A percentile compares a stretch with the other conserved stretches of the same genome.
Evolutionary conservation across 1,140 invertebrate species (phyloP).

Genomic region (Drosophila pseudoobscura): DNA sequence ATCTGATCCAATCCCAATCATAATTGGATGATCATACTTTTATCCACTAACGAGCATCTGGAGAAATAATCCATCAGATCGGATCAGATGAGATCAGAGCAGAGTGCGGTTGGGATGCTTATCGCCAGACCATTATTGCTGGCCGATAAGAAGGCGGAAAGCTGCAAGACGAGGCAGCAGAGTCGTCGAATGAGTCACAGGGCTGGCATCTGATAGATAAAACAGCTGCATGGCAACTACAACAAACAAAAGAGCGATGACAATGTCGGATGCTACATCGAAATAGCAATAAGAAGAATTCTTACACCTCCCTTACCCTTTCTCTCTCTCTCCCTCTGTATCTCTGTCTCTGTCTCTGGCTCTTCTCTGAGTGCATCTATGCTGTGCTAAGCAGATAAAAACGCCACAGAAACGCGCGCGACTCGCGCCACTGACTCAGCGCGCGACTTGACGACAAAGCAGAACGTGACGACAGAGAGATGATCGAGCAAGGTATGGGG

Average conservation of each 20-base stretch:
- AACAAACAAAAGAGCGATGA: slow-evolving; percentile 39
- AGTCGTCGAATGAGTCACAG: slow-evolving; percentile 46
- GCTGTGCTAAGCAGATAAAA: slow-evolving; percentile 37
- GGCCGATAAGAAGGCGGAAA: slow-evolving; percentile 44
- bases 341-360: not conserved
- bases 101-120: slow-evolving; percentile 6
- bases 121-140: not conserved
- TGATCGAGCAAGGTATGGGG: not conserved
- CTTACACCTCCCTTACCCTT: slow-evolving; percentile 18
- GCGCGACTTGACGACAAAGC: slow-evolving; percentile 32
- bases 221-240: slow-evolving; percentile 65
- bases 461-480: slow-evolving; percentile 57
- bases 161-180: not conserved
- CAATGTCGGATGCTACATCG: slow-evolving; percentile 50
- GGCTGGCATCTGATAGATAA: slow-evolving; percentile 74
- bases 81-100: slow-evolving; percentile 32
- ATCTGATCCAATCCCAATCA: slow-evolving; percentile 31
- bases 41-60: slow-evolving; percentile 15
- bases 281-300: slow-evolving; percentile 79
- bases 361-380: slow-evolving; percentile 34
- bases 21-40: slow-evolving; percentile 31
- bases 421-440: slow-evolving; percentile 49
- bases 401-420: slow-evolving; percentile 38
- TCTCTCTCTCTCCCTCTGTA: not conserved
- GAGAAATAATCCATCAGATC: not conserved